A percentile compares a stretch with the other conserved stretches of the same genome.
phyloP scores from a whole-genome alignment of 2,113 vertebrate genomes.

The Erythrocercus mccallii region DNA sequence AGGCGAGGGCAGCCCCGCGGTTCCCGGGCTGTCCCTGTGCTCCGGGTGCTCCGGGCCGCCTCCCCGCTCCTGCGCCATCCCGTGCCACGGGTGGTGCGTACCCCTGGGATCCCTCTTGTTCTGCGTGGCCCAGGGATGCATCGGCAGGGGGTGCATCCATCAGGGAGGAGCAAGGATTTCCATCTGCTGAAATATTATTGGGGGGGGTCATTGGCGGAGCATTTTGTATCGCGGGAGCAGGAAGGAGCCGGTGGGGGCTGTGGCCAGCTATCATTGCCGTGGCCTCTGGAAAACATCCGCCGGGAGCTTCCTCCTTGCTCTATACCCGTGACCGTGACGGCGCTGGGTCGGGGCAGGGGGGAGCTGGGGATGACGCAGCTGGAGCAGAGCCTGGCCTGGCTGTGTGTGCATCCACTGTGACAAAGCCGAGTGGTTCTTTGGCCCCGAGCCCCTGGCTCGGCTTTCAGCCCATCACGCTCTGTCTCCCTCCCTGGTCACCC shows the following conservation, averaged over 20 bases:
- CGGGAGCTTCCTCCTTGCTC: not conserved
- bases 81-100: not conserved
- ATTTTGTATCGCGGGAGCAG: not conserved
- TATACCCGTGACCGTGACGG: accelerated
- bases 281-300: not conserved
- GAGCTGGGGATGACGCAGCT: not conserved
- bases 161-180: not conserved
- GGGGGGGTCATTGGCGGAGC: accelerated
- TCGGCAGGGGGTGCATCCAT: accelerated
- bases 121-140: not conserved
- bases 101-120: not conserved
- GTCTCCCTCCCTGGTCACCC: not conserved
- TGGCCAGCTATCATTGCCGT: not conserved
- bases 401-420: not conserved
- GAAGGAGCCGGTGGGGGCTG: not conserved
- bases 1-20: not conserved
- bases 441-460: not conserved
- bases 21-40: not conserved
- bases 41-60: accelerated
- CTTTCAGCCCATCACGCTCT: not conserved
- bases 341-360: not conserved
- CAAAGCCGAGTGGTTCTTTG: not conserved
- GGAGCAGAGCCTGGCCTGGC: not conserved
- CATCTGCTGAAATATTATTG: not conserved
- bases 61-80: not conserved